Evolutionary conservation across 2,888 invertebrate species (phyloP).

Genomic region (Tachystola acroxantha): DNA sequence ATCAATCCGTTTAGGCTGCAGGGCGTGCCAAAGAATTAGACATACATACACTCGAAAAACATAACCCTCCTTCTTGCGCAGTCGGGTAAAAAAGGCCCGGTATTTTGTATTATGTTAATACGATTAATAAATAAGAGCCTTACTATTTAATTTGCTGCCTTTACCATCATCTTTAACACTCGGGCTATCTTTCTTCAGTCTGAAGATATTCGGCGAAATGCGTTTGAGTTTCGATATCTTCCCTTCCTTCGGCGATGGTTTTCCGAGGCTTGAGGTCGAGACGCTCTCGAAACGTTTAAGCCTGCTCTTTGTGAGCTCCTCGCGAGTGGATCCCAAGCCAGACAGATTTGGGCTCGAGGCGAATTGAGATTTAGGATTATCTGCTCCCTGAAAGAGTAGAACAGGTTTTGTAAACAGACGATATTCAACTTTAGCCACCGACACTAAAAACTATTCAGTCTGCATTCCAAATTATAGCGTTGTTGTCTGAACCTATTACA

Average conservation of each 20-base stretch:
- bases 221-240: constrained; percentile 44
- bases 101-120: too few species aligned
- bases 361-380: constrained; percentile 48
- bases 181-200: constrained; percentile 32
- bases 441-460: too few species aligned
- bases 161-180: constrained; percentile 27
- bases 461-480: too few species aligned
- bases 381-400: constrained; percentile 39
- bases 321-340: constrained; percentile 27
- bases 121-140: constrained; percentile 18
- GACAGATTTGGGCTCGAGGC: constrained; percentile 64
- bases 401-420: too few species aligned
- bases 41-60: too few species aligned
- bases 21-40: too few species aligned
- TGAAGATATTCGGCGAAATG: constrained; percentile 56
- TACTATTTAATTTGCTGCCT: constrained; percentile 47
- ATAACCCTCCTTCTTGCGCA: too few species aligned
- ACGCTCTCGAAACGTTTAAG: constrained; percentile 48
- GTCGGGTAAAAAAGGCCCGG: too few species aligned
- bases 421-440: too few species aligned
- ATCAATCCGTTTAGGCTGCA: too few species aligned
- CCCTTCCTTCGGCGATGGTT: constrained; percentile 30
- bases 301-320: constrained; percentile 36
- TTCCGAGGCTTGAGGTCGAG: constrained; percentile 50
- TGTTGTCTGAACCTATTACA: too few species aligned